Base-by-base conservation (phyloP, 2,797 vertebrate genomes). In the Anabas testudineus region DNA sequence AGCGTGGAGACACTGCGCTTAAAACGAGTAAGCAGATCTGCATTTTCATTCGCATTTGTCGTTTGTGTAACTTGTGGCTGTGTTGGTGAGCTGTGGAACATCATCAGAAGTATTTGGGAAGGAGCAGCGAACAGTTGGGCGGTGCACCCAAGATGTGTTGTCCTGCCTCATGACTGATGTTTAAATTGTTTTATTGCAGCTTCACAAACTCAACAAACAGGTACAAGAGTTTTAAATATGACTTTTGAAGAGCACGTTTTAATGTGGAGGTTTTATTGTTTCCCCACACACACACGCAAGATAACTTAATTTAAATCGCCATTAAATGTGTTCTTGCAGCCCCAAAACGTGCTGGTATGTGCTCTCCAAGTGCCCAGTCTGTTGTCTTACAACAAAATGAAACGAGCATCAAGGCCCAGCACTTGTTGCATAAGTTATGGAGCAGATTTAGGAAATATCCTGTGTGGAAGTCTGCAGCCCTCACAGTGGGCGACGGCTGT, bases 361-460 rank as follows among this genome's bases (percentile, higher is more conserved):
- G 0, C 10, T 21, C 13, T 5, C 21, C 6, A 7, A 10, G 1
- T 19, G 16, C 16, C 58, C n/a, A 7, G 3, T 49, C 13, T 64
- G 24, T 30, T 61, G 14, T 45, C 19, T 32, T 5, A 3, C 5
- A 13, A 39, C 7, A 13, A 56, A 47, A 32, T 19, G 6, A 26
- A 32, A 34, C 75, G 12, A 2, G 71, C 15, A 57, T 70, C 71
- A 67, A 67, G 79, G 57, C 34, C 5, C 37, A 47, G 37, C 55
- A 85, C 74, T 85, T 86, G 78, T 81, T 85, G 75, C 60, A 30
- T 19, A 67, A 83, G 63, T 77, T 67, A 10, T 52, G 57, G 57
- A 61, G 39, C 57, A 71, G 65, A 63, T 67, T 80, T 55, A 7
- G 36, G 63, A 61, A 46, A 75, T 76, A 62, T 86, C 85, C 85